These are phyloP conservation scores for Andrena flavipes DNA, from an alignment of 2,888 invertebrate species.

Conservation along the genomic window DNA sequence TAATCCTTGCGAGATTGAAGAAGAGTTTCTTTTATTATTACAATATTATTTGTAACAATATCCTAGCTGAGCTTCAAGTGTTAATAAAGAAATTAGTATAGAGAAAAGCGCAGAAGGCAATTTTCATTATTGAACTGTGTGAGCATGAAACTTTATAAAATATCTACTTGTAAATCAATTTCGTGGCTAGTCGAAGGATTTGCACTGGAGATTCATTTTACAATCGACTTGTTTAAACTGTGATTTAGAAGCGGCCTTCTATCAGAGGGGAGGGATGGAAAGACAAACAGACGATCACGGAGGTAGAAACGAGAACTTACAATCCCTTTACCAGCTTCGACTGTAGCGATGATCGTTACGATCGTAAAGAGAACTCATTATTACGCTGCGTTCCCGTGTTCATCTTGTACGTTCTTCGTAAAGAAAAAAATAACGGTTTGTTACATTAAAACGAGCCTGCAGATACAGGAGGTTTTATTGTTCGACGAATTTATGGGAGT, in stretches of 20 bases:
- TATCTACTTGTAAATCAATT: neutral
- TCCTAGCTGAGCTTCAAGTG: too few species aligned
- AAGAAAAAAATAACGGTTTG: slow-evolving; percentile 8
- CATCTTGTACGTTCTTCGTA: slow-evolving; percentile 12
- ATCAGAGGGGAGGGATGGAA: neutral
- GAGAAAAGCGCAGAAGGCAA: too few species aligned
- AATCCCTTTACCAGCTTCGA: neutral
- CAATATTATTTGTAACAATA: too few species aligned
- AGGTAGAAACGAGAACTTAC: neutral
- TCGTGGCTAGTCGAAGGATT: neutral
- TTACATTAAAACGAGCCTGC: slow-evolving; percentile 19
- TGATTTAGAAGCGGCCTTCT: slow-evolving; percentile 8
- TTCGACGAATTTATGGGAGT: slow-evolving; percentile 42
- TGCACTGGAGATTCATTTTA: neutral
- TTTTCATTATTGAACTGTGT: too few species aligned
- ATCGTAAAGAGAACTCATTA: slow-evolving; percentile 65
- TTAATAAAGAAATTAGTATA: too few species aligned
- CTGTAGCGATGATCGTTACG: slow-evolving; percentile 51
- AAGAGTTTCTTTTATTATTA: too few species aligned
- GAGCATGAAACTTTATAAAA: too few species aligned
- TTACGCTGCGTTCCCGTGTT: slow-evolving; percentile 38
- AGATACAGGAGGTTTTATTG: slow-evolving; percentile 38
- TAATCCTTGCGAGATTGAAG: too few species aligned
- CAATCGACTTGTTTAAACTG: neutral
- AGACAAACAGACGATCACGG: slow-evolving; percentile 22